phyloP scores from a whole-genome alignment of 2,797 vertebrate species.

The Cirrhinus molitorella region DNA sequence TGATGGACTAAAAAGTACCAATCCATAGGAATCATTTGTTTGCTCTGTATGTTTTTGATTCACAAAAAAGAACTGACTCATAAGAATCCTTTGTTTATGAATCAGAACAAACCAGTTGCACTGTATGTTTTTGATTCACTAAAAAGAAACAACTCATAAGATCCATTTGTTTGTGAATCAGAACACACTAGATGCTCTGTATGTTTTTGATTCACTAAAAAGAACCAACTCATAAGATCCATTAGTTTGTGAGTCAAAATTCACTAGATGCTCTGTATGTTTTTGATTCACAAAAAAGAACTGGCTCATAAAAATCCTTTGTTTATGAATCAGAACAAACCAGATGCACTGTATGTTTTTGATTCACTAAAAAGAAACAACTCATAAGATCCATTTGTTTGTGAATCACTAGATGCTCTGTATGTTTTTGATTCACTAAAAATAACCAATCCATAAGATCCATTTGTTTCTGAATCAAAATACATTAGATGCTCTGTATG shows the following conservation, averaged over 20 bases:
- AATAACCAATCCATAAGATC: background rate
- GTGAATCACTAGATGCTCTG: background rate
- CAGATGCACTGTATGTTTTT: background rate
- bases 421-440: background rate
- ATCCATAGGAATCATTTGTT: too few relatives aligned
- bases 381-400: background rate
- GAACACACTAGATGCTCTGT: background rate
- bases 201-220: background rate
- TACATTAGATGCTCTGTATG: background rate
- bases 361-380: background rate
- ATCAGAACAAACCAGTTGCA: too few relatives aligned
- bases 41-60: too few relatives aligned
- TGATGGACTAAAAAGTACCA: too few relatives aligned
- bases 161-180: background rate
- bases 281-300: background rate
- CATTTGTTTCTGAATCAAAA: background rate
- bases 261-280: background rate
- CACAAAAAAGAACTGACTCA: too few relatives aligned
- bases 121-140: background rate
- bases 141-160: background rate
- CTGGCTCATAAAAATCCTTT: background rate
- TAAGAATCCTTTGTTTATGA: too few relatives aligned
- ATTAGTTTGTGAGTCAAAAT: background rate
- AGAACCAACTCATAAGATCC: background rate
- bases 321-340: background rate